phyloP scores from a whole-genome alignment of 2,113 vertebrate species.

The Quiscalus mexicanus region DNA sequence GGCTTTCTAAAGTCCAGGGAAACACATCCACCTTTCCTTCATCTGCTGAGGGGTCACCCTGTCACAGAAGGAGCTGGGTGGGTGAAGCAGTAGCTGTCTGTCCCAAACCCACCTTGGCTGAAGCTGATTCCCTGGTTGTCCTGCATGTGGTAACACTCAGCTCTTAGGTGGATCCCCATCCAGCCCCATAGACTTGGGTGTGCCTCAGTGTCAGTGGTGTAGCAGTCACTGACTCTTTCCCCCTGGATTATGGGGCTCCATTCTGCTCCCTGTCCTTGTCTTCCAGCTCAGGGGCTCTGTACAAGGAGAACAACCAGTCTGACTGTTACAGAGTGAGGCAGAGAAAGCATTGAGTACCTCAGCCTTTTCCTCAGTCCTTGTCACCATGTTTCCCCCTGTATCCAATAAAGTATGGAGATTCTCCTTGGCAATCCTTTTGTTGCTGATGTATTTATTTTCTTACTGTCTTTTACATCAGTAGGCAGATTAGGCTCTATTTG shows the following conservation, averaged over 20 bases:
- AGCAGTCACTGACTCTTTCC: not conserved
- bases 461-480: not conserved
- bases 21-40: not conserved
- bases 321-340: not conserved
- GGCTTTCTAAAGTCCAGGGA: not conserved
- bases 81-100: not conserved
- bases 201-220: not conserved
- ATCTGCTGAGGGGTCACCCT: not conserved
- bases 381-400: not conserved
- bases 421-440: not conserved
- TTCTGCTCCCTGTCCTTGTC: not conserved
- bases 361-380: not conserved
- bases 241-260: not conserved
- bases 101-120: not conserved
- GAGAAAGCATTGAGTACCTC: not conserved
- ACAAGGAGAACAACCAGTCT: no score
- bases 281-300: not conserved
- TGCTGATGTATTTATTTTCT: not conserved
- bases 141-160: not conserved
- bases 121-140: no score
- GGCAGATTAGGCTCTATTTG: not conserved
- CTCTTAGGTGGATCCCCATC: not conserved
- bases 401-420: not conserved
- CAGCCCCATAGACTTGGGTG: fast-evolving
- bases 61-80: not conserved